Evolutionary conservation across 2,888 invertebrate species (phyloP).

Genomic region (Lochmaea crataegi): DNA sequence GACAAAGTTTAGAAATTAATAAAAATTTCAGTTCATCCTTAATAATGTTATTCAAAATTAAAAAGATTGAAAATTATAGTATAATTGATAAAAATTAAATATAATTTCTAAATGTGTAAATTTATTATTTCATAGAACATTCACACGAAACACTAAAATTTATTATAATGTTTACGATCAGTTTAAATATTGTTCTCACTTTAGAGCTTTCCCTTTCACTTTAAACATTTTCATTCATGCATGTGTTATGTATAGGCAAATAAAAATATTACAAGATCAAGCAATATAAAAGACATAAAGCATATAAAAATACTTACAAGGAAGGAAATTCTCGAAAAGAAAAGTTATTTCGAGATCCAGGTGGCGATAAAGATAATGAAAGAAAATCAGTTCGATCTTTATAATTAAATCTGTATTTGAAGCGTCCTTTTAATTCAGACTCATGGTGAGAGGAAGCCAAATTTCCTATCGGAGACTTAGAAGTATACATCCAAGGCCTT

Average conservation of each 20-base stretch:
- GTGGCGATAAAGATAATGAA: slow-evolving; percentile 60
- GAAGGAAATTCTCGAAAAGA: slow-evolving; percentile 54
- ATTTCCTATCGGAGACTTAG: slow-evolving; percentile 52
- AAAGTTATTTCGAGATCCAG: slow-evolving; percentile 54
- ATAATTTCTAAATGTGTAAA: no score
- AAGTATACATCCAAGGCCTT: slow-evolving; percentile 48
- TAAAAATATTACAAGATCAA: neutral
- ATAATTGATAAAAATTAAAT: neutral
- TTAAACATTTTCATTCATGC: neutral
- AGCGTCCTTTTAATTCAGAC: slow-evolving; percentile 33
- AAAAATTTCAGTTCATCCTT: neutral
- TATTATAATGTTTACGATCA: neutral
- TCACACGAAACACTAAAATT: neutral
- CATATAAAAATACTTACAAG: slow-evolving; percentile 51
- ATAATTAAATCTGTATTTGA: slow-evolving; percentile 38
- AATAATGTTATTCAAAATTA: neutral
- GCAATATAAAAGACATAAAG: neutral
- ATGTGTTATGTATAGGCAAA: neutral
- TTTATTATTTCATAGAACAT: neutral
- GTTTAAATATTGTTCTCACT: neutral
- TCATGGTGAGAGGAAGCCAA: slow-evolving; percentile 41
- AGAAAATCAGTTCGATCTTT: slow-evolving; percentile 58
- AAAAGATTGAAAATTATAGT: neutral
- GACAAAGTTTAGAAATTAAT: no score
- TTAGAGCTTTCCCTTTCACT: neutral